Percentiles rank a stretch among this genome's conserved stretches.
Conservation (phyloP, 2,888 invertebrate genomes). For the Dascillus cervinus region DNA sequence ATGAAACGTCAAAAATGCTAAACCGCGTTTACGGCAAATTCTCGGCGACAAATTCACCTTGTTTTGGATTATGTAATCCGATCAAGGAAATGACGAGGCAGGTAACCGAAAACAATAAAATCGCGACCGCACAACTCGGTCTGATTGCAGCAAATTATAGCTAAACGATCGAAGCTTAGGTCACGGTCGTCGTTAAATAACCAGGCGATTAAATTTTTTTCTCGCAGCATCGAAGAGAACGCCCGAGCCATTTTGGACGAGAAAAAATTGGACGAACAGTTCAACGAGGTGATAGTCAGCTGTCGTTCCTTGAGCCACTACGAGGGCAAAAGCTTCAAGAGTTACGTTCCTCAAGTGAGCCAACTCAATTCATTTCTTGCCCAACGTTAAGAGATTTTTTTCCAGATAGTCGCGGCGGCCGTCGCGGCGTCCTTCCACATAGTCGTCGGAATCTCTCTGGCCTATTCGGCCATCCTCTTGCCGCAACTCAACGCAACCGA, state of each 20-base stretch:
- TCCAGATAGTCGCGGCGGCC: slow-evolving; percentile 47
- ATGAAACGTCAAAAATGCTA: no score
- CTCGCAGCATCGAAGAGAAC: slow-evolving; percentile 35
- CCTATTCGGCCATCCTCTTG: slow-evolving; percentile 50
- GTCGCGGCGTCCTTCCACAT: slow-evolving; percentile 51
- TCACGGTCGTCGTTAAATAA: no score
- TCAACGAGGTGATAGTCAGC: slow-evolving; percentile 42
- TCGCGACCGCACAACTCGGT: no score
- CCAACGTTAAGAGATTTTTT: slow-evolving; percentile 3
- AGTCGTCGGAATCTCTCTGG: slow-evolving; percentile 52
- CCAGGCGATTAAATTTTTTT: no score
- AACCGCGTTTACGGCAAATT: no score
- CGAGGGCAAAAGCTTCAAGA: slow-evolving; percentile 38
- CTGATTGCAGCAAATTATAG: no score
- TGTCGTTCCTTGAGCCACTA: slow-evolving; percentile 41
- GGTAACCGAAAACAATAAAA: no score
- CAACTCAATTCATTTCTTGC: background rate
- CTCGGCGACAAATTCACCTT: no score
- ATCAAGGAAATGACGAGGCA: no score
- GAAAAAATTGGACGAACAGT: slow-evolving; percentile 39
- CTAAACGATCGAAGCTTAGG: no score
- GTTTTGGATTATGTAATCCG: no score
- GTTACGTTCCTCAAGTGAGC: slow-evolving; percentile 43
- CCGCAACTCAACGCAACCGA: slow-evolving; percentile 40
- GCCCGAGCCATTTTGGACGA: slow-evolving; percentile 33